phyloP scores from a whole-genome alignment of 2,888 invertebrate species.

The Rhingia campestris region DNA sequence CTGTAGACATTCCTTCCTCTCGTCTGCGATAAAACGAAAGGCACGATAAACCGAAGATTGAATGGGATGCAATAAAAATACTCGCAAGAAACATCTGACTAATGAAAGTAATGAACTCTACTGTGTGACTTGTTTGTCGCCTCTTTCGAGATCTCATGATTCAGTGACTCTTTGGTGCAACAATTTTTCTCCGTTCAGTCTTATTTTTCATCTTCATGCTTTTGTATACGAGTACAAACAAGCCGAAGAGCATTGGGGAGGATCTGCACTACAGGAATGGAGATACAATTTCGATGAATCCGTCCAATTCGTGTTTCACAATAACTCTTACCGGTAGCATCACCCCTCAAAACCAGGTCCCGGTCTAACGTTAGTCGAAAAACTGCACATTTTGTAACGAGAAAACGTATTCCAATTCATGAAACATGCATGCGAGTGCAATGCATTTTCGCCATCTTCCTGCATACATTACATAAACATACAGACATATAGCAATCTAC shows the following conservation, averaged over 20 bases:
- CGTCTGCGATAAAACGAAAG: neutral
- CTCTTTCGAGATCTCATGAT: slow-evolving; percentile 33
- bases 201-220: slow-evolving; percentile 4
- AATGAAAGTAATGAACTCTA: slow-evolving; percentile 52
- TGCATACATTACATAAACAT: slow-evolving; percentile 54
- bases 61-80: slow-evolving; percentile 28
- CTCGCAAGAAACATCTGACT: slow-evolving; percentile 19
- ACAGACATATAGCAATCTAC: slow-evolving; percentile 32
- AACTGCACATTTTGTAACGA: slow-evolving; percentile 72
- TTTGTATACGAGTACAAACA: neutral
- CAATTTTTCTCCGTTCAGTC: slow-evolving; percentile 50
- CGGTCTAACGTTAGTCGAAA: slow-evolving; percentile 38
- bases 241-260: slow-evolving; percentile 20
- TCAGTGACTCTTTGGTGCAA: slow-evolving; percentile 45
- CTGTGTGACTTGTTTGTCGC: slow-evolving; percentile 40
- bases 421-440: slow-evolving; percentile 72
- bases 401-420: slow-evolving; percentile 74
- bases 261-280: neutral
- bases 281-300: slow-evolving; percentile 67
- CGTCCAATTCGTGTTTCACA: slow-evolving; percentile 61
- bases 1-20: neutral
- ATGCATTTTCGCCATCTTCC: slow-evolving; percentile 68
- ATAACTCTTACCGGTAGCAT: slow-evolving; percentile 20
- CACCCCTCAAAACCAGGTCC: neutral
- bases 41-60: slow-evolving; percentile 2